Base-by-base conservation (phyloP, 1,140 invertebrate species). In the Leptinotarsa undecemlineata region DNA sequence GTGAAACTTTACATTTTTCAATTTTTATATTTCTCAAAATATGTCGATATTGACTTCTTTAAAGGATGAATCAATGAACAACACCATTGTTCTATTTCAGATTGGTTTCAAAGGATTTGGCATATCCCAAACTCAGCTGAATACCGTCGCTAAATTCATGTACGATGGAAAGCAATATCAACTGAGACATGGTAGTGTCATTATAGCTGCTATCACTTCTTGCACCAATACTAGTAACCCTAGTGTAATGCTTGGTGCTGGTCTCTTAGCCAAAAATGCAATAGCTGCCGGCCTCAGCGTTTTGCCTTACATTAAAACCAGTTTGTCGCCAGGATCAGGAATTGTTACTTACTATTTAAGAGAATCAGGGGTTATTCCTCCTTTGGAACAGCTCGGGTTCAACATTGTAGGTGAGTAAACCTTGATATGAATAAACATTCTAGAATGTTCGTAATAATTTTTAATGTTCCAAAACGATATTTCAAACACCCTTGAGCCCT, bases 171-270 rank as follows among this genome's bases (percentile, higher is more conserved):
- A 92, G 75, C 91, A 95, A 78, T 98, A 97, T 83, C 89, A 86
- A n/a, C 87, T 99, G 21, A 89, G 84, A 2, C 97, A 99, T 86
- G 97, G 97, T 6, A 96, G 95, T 1, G 96, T 99, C 13, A 94
- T 99, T 19, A 98, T 99, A 79, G 96, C 97, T 0, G 97, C 98
- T 21, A 99, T 99, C 77, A 99, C 98, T 1, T 96, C 94, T 62
- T 99, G 98, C 86, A 99, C 98, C 17, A 99, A 99, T 85, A 99
- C 98, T 3, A 96, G 94, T 75, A 99, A 99, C 85, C 98, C 98
- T 0, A 96, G 95, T 77, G 97, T 99, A 5, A 99, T 99, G 97
- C 88, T 99, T 20, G 97, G 95, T 48, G 96, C 95, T 13, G 97
- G 97, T 83, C 83, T 99, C 0, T 84, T 99, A 67, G 97, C 97